Evolutionary conservation across 2,888 invertebrate species (phyloP).

Genomic region (Lasioglossum leucozonium): DNA sequence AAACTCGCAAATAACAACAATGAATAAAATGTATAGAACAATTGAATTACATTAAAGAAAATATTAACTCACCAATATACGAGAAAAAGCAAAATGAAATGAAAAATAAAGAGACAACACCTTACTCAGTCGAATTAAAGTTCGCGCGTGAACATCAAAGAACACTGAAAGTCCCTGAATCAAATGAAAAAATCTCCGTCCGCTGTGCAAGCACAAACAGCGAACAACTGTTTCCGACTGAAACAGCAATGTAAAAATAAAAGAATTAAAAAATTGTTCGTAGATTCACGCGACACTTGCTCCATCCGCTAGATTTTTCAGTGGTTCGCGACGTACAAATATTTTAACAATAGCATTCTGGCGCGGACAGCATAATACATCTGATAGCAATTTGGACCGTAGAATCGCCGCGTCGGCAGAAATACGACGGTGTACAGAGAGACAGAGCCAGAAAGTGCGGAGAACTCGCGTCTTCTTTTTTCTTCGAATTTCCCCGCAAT

Average conservation of each 20-base stretch:
- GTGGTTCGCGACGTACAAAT: neutral
- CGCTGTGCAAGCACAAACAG: neutral
- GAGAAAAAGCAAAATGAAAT: neutral
- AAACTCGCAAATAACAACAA: neutral
- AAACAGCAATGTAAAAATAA: neutral
- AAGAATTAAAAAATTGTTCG: neutral
- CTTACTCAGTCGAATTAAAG: neutral
- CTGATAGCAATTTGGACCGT: neutral
- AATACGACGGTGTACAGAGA: neutral
- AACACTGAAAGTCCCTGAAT: neutral
- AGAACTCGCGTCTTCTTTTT: neutral
- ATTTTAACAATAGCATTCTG: neutral
- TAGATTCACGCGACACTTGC: neutral
- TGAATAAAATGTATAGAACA: neutral
- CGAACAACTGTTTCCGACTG: neutral
- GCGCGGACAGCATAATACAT: neutral
- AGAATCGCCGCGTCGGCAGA: too few species aligned
- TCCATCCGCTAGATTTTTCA: neutral
- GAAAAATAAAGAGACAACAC: neutral
- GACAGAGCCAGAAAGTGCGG: neutral
- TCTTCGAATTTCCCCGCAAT: conserved; percentile 4
- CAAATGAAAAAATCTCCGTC: neutral
- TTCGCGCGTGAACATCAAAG: neutral
- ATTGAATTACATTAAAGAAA: neutral
- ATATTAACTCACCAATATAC: neutral